Percentiles rank a stretch among this genome's conserved stretches.
Conservation (phyloP, 64 coral and sea anemone species). For the Stichodactyla mertensii region DNA sequence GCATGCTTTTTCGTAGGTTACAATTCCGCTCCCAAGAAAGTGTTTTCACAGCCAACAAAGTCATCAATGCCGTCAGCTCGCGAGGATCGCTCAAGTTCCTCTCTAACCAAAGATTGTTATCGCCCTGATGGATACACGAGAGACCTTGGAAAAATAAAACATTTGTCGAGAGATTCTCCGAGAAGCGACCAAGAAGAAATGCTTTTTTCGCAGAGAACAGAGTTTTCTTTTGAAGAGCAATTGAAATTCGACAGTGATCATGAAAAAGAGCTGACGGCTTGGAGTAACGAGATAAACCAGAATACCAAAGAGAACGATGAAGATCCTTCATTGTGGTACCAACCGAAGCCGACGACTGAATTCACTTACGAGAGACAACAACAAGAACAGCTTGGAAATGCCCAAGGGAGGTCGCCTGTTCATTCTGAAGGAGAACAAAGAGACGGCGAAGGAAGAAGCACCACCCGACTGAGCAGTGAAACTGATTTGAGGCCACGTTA, state of each 20-base stretch:
- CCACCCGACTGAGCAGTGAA: background rate
- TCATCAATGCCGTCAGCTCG: background rate
- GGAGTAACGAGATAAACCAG: background rate
- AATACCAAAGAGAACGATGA: background rate
- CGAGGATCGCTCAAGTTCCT: background rate
- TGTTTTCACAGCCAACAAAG: background rate
- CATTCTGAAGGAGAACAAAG: background rate
- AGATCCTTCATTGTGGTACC: background rate
- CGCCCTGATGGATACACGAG: background rate
- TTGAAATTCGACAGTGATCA: background rate
- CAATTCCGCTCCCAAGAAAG: background rate
- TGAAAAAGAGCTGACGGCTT: background rate
- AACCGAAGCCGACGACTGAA: background rate
- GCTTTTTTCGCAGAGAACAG: background rate
- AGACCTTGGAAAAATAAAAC: background rate
- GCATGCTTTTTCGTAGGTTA: slow-evolving; percentile 13
- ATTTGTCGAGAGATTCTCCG: background rate
- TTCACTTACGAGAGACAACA: background rate
- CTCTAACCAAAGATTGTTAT: too few species aligned
- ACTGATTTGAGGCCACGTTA: background rate
- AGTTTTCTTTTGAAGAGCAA: background rate
- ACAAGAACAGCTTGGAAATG: background rate
- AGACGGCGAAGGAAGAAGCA: background rate
- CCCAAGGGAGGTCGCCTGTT: background rate
- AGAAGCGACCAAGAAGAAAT: background rate